Evolutionary conservation across 2,797 vertebrate genomes (phyloP).

Genomic region (Varecia variegata): DNA sequence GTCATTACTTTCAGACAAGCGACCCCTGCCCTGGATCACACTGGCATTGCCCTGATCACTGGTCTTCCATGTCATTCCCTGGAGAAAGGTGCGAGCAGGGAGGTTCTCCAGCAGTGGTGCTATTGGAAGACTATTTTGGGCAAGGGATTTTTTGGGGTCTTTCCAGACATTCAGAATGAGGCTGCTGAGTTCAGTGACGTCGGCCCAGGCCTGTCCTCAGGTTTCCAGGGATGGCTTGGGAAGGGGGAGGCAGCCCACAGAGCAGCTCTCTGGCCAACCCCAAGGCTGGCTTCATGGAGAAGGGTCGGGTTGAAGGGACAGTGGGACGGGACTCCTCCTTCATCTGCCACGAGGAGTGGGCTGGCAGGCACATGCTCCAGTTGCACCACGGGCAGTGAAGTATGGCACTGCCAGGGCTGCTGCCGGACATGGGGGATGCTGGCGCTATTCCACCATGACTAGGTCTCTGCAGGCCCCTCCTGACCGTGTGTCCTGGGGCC

Average conservation of each 20-base stretch:
- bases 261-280: background rate
- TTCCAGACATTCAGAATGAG: background rate
- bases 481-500: background rate
- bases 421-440: background rate
- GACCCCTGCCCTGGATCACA: background rate
- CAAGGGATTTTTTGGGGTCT: background rate
- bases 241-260: background rate
- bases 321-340: background rate
- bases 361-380: background rate
- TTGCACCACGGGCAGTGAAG: fast-evolving
- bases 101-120: background rate
- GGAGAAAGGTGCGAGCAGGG: background rate
- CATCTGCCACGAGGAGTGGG: background rate
- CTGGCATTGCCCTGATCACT: background rate
- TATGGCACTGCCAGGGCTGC: background rate
- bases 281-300: background rate
- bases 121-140: background rate
- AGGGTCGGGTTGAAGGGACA: background rate
- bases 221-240: background rate
- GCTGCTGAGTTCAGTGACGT: background rate
- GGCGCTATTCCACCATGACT: too few species aligned
- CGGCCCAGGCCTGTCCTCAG: background rate
- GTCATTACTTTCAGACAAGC: background rate
- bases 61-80: conserved; percentile 4
- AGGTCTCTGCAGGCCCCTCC: background rate